A percentile compares a stretch with the other conserved stretches of the same genome.
Evolutionary conservation across 2,888 invertebrate species (phyloP).

Genomic region (Drosophila setosimentum): DNA sequence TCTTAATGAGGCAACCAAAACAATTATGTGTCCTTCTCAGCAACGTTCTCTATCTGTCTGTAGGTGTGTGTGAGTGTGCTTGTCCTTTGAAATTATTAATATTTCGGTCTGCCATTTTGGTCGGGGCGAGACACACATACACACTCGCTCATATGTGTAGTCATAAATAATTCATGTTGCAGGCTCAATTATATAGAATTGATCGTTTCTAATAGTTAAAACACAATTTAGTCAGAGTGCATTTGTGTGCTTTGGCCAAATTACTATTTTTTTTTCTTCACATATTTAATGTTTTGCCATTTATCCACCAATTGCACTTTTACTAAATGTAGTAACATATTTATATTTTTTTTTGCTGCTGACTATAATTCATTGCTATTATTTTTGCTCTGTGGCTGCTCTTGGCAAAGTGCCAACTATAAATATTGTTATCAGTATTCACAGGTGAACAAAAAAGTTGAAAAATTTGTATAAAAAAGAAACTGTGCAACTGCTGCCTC

Average conservation of each 20-base stretch:
- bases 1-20: constrained; percentile 63
- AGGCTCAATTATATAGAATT: constrained; percentile 66
- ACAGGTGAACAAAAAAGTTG: constrained; percentile 41
- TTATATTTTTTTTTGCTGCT: constrained; percentile 31
- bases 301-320: constrained; percentile 48
- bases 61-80: constrained; percentile 5
- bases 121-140: constrained; percentile 32
- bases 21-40: constrained; percentile 49
- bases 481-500: constrained; percentile 40
- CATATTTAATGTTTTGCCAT: constrained; percentile 30
- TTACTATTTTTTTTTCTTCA: constrained; percentile 4
- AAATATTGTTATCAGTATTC: constrained; percentile 48
- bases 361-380: constrained; percentile 69
- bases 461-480: constrained; percentile 18
- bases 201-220: constrained; percentile 61
- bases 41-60: constrained; percentile 2
- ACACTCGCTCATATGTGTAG: constrained; percentile 6
- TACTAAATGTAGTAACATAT: constrained; percentile 43
- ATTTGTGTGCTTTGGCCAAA: constrained; percentile 13
- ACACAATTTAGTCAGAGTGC: constrained; percentile 50
- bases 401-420: constrained; percentile 64
- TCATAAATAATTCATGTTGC: constrained; percentile 55
- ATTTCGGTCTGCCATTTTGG: constrained; percentile 56
- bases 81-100: constrained; percentile 58
- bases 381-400: constrained; percentile 52